phyloP scores from a whole-genome alignment of 2,113 vertebrate species.

The Murina feae region DNA sequence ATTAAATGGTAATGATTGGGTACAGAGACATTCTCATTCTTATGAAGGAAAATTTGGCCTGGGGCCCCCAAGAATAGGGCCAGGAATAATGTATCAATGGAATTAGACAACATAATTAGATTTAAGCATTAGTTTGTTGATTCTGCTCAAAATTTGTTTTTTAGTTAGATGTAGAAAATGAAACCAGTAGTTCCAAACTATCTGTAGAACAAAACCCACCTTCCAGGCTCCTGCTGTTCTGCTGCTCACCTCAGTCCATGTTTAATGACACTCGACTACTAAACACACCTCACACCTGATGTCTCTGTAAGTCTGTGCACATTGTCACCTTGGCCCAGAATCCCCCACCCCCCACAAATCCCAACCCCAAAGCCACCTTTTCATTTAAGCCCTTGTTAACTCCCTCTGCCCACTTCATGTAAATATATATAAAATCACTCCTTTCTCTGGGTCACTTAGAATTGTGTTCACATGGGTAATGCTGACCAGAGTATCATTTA shows the following conservation, averaged over 20 bases:
- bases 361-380: background rate
- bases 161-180: background rate
- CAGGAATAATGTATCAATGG: background rate
- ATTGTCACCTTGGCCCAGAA: background rate
- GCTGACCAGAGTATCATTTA: too few relatives aligned
- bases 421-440: background rate
- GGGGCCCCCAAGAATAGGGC: background rate
- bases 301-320: background rate
- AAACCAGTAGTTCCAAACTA: background rate
- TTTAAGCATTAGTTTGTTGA: background rate
- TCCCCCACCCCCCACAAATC: background rate
- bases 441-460: background rate
- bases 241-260: background rate
- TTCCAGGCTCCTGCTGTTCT: background rate
- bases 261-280: background rate
- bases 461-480: too few relatives aligned
- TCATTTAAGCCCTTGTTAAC: background rate
- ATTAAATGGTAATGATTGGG: background rate
- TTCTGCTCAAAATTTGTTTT: background rate
- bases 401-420: background rate
- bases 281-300: background rate
- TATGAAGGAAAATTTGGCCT: background rate
- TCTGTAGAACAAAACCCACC: background rate
- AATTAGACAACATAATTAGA: background rate
- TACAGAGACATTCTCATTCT: background rate